phyloP scores from a whole-genome alignment of 2,888 invertebrate genomes.

The Melipona beecheii region DNA sequence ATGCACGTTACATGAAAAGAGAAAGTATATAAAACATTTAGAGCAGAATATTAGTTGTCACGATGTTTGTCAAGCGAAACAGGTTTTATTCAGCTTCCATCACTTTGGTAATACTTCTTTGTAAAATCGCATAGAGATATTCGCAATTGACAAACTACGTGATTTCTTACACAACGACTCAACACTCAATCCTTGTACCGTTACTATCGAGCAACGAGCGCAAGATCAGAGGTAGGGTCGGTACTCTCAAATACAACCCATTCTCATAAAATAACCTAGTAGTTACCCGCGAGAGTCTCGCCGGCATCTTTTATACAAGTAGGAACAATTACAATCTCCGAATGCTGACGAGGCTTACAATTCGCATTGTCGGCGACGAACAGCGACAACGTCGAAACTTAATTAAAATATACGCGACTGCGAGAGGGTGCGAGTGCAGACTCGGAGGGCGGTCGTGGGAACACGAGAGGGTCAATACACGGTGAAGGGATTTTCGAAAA shows the following conservation, averaged over 20 bases:
- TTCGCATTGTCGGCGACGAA: slow-evolving; percentile 60
- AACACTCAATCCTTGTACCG: no score
- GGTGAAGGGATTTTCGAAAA: slow-evolving; percentile 64
- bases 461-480: slow-evolving; percentile 41
- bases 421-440: slow-evolving; percentile 5
- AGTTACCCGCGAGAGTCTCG: not conserved
- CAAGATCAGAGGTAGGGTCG: not conserved
- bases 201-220: not conserved
- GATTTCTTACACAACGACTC: no score
- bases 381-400: slow-evolving; percentile 55
- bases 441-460: slow-evolving; percentile 70
- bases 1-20: no score
- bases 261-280: slow-evolving; percentile 13
- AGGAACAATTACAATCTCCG: slow-evolving; percentile 54
- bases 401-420: slow-evolving; percentile 65
- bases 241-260: slow-evolving; percentile 1
- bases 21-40: no score
- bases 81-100: no score
- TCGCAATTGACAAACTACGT: no score
- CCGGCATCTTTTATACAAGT: slow-evolving; percentile 37
- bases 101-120: no score
- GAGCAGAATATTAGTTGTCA: no score
- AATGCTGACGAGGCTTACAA: slow-evolving; percentile 39
- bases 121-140: no score
- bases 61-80: no score